Percentiles rank a stretch among this genome's conserved stretches.
These are phyloP conservation scores for Dreissena polymorpha DNA, from an alignment of 1,140 invertebrate genomes.

Conservation along the genomic window DNA sequence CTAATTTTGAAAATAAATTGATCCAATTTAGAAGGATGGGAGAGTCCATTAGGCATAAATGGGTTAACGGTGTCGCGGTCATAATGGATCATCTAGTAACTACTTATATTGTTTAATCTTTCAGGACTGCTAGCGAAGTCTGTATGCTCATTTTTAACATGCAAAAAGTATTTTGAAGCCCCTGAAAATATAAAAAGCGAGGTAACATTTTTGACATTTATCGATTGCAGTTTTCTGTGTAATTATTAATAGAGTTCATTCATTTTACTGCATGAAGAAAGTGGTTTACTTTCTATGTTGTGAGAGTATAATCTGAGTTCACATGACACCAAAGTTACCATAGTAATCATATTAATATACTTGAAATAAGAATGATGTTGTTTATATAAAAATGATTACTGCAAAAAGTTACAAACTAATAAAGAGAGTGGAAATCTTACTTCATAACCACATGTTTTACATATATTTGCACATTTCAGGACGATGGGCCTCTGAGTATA, in stretches of 20 bases:
- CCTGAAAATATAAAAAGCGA: conserved; percentile 84
- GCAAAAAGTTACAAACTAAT: background rate
- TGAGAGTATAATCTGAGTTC: background rate
- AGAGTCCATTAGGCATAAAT: too few relatives aligned
- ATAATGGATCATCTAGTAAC: too few relatives aligned
- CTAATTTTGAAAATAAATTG: too few relatives aligned
- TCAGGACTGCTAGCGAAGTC: conserved; percentile 91
- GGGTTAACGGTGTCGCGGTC: too few relatives aligned
- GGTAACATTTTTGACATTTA: conserved; percentile 68
- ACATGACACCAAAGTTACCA: background rate
- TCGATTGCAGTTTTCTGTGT: background rate
- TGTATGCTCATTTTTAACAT: conserved; percentile 94
- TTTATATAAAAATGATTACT: conserved; percentile 1
- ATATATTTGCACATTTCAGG: conserved; percentile 55
- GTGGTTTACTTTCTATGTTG: background rate
- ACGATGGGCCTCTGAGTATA: conserved; percentile 50
- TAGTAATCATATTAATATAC: background rate
- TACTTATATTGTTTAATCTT: conserved; percentile 57
- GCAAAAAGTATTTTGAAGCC: conserved; percentile 92
- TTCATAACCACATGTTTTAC: background rate
- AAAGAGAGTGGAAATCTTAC: background rate
- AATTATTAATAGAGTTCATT: background rate
- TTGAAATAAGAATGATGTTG: background rate
- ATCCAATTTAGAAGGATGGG: too few relatives aligned
- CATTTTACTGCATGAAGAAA: background rate